Evolutionary conservation across 2,113 vertebrate species (phyloP), one percentile per base, ranked within the genome.

Genomic region (Arvicanthis niloticus): DNA sequence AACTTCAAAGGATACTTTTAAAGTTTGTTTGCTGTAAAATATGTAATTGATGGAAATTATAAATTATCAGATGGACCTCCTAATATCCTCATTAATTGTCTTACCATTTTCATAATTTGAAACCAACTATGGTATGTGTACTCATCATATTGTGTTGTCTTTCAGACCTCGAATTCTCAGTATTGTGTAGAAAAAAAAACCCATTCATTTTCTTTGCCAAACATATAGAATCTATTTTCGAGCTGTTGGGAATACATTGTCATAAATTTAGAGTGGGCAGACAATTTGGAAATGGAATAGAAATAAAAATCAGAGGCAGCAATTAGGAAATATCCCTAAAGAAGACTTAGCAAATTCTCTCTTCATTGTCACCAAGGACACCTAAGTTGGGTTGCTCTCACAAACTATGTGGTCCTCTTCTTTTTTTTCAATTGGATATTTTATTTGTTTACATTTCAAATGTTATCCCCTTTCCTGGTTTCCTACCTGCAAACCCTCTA

Each of bases 1-100:
- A 95, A 82, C 13, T 93, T 6, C 5, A 93, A 93, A 91, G 85
- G 2, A 90, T 24, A 56, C 0, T 62, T 72, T 53, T 87, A 16
- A 67, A 92, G 60, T 89, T 68, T 95, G 7, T 34, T 92, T 40
- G 81, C 3, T 70, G 34, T 62, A 97, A 88, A 85, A 45, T 48
- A 65, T 15, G 17, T 5, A 88, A 78, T 37, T 56, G n/a, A 68
- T 31, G 68, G 76, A 93, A 45, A 77, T 76, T 76, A 67, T 72
- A 87, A 95, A 84, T 73, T 82, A 94, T 62, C 3, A 62, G 21
- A 95, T 26, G 26, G 8, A 1, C 81, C 87, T 86, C 65, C 80
- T 85, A 90, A 87, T 60, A 4, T 53, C 65, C 5, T 88, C 42
- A 68, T 80, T 65, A 94, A 62, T 91, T 88, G 37, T 0, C 75